phyloP scores from a whole-genome alignment of 2,797 vertebrate genomes.

The Aldrovandia affinis region DNA sequence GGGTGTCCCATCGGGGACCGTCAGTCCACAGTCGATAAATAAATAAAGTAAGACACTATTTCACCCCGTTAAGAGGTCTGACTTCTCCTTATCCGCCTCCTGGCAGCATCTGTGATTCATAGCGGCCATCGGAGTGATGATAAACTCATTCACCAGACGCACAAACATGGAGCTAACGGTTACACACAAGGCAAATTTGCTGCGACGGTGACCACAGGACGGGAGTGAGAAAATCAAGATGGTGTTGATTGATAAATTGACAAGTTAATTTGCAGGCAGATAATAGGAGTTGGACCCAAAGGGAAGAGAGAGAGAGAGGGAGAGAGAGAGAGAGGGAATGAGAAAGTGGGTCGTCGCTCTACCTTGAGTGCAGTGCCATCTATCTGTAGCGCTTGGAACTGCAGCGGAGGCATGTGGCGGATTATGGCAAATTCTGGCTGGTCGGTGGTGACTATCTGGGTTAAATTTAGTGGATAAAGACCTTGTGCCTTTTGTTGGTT shows the following conservation, averaged over 20 bases:
- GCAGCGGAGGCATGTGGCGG: conserved; percentile 68
- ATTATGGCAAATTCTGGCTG: conserved; percentile 48
- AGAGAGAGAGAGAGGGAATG: neutral
- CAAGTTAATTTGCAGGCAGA: conserved; percentile 99
- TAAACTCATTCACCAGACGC: conserved; percentile 96
- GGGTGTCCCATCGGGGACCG: conserved; percentile 2
- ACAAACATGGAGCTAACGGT: conserved; percentile 92
- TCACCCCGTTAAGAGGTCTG: conserved; percentile 74
- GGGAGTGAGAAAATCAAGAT: conserved; percentile 90
- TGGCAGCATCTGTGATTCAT: conserved; percentile 98
- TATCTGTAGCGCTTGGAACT: conserved; percentile 85
- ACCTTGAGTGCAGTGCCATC: conserved; percentile 97
- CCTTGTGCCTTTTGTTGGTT: neutral
- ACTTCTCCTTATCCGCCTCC: conserved; percentile 86
- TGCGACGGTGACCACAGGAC: conserved; percentile 80
- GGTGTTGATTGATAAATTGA: conserved; percentile 99
- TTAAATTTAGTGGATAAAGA: conserved; percentile 47
- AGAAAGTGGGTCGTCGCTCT: conserved; percentile 73
- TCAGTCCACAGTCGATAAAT: conserved; percentile 21
- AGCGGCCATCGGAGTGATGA: conserved; percentile 99
- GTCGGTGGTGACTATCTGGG: conserved; percentile 49
- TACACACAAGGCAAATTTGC: conserved; percentile 89
- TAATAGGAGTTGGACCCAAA: conserved; percentile 94
- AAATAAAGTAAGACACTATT: conserved; percentile 28
- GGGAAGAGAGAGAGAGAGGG: conserved; percentile 69